These are phyloP conservation scores for Callinectes sapidus DNA, from an alignment of 2,888 invertebrate genomes.

Conservation along the genomic window DNA sequence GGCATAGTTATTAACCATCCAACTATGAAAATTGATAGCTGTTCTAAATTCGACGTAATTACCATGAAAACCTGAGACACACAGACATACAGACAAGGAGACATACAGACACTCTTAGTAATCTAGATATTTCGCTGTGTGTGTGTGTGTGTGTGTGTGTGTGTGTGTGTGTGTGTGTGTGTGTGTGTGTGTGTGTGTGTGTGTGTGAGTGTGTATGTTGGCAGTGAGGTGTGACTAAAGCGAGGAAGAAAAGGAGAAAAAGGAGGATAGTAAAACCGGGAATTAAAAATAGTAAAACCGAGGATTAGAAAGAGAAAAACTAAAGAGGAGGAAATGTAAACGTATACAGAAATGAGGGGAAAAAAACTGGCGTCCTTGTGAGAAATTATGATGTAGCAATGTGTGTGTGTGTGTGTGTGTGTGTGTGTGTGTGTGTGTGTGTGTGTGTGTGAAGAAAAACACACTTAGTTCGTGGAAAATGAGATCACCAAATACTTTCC, in stretches of 20 bases:
- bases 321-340: background rate
- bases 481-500: background rate
- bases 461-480: background rate
- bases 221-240: too few relatives aligned
- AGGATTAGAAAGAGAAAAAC: background rate
- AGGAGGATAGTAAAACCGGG: background rate
- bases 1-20: too few relatives aligned
- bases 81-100: too few relatives aligned
- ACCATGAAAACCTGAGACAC: too few relatives aligned
- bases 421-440: slow-evolving; percentile 3
- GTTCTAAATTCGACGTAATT: too few relatives aligned
- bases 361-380: background rate
- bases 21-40: too few relatives aligned
- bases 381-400: too few relatives aligned
- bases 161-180: too few relatives aligned
- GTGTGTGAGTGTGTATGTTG: too few relatives aligned
- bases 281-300: background rate
- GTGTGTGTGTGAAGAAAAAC: slow-evolving; percentile 26
- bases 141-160: background rate
- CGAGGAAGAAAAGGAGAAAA: background rate
- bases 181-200: too few relatives aligned
- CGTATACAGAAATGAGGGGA: background rate
- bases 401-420: slow-evolving; percentile 10
- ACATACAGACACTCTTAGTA: too few relatives aligned
- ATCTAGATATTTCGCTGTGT: background rate